Base-by-base conservation (phyloP, 2,113 vertebrate species). In the Corvus moneduloides region DNA sequence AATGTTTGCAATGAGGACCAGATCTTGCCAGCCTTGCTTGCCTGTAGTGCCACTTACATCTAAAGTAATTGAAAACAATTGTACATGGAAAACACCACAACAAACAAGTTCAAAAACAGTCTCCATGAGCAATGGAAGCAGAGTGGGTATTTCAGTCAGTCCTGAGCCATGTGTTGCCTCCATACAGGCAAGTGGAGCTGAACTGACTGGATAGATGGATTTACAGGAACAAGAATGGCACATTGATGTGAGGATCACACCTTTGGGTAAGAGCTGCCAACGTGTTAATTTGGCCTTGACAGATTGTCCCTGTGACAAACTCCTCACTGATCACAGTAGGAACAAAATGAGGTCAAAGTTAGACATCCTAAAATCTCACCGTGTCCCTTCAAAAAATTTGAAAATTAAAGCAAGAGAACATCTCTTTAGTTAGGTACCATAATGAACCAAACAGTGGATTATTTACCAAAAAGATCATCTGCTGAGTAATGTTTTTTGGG, bases 11-110 rank as follows among this genome's bases (percentile, higher is more conserved):
- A 0, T 19, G 83, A 95, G 75, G 76, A 94, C 72, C 85, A 95
- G 52, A 93, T 93, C 87, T 74, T 92, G 79, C 95, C 90, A 96
- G 87, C 48, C 72, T 88, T 1, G 0, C 75, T 87, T 77, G 77
- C 87, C 48, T 94, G 75, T 91, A 94, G 82, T 90, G 75, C 91
- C 90, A 96, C 94, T 96, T 94, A 63, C 4, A 86, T 62, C 35
- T 63, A 59, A 93, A 88, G 64, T 81, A 83, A 77, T 83, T 90
- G 87, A 90, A 93, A 93, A 94, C 75, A 88, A 93, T 90, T 56
- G 72, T 55, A 71, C 59, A 27, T 23, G 52, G 71, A 35, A 85
- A 80, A 39, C 55, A 88, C 46, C 67, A 55, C 77, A 89, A 83
- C 67, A 94, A 93, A 86, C 43, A 63, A 71, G 59, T 66, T 76